These are phyloP conservation scores for Porites rus DNA, from an alignment of 92 coral and sea anemone genomes.

Conservation along the genomic window DNA sequence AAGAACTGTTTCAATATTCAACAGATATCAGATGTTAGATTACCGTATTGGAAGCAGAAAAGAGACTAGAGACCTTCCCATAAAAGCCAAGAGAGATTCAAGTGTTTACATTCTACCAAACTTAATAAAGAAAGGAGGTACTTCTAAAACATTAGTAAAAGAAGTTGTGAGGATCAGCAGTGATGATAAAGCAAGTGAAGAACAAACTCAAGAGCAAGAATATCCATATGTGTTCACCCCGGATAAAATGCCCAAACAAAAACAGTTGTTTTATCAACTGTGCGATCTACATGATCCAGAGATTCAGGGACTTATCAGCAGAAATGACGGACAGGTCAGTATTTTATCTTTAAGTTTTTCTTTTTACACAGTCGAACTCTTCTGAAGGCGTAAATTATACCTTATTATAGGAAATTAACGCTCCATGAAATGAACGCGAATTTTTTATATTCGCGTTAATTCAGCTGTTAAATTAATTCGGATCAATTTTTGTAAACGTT, in stretches of 20 bases:
- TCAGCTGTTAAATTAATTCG: no score
- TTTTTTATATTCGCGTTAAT: no score
- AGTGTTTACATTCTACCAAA: slow-evolving; percentile 33
- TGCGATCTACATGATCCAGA: slow-evolving; percentile 94
- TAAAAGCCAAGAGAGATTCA: slow-evolving; percentile 54
- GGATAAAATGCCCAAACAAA: slow-evolving; percentile 77
- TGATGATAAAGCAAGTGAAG: slow-evolving; percentile 18
- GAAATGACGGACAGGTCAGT: slow-evolving; percentile 94
- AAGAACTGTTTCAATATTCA: not conserved
- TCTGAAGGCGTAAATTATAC: not conserved
- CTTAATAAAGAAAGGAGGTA: slow-evolving; percentile 26
- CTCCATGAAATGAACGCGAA: no score
- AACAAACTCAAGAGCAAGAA: slow-evolving; percentile 57
- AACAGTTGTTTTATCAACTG: slow-evolving; percentile 89
- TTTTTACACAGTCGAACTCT: not conserved
- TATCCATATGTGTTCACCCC: slow-evolving; percentile 92
- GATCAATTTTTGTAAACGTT: no score
- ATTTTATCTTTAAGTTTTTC: not conserved
- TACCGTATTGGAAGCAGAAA: slow-evolving; percentile 77
- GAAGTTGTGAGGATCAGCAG: slow-evolving; percentile 38
- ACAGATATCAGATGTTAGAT: slow-evolving; percentile 86
- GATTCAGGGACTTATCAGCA: slow-evolving; percentile 82
- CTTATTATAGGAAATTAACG: no score
- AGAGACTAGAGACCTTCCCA: slow-evolving; percentile 69
- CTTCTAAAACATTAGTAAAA: slow-evolving; percentile 15